Evolutionary conservation across 2,797 vertebrate genomes (phyloP), one percentile per base, ranked within the genome.

Genomic region (Cetoscarus ocellatus): DNA sequence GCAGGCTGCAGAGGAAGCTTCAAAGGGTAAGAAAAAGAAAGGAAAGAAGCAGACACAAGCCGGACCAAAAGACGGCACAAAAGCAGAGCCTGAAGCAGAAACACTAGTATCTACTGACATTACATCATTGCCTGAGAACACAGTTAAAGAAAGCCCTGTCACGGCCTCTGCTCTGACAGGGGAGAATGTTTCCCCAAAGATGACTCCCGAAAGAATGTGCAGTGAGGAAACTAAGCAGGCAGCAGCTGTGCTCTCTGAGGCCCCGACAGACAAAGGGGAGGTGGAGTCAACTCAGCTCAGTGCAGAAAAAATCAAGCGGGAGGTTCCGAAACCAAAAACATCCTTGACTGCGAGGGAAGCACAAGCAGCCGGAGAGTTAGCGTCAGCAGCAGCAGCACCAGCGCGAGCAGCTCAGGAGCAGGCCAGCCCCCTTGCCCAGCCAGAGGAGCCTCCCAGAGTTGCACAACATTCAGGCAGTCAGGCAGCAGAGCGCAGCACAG

Each of bases 271-370:
- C 92, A 95, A 93, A 94, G 88, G 81, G 80, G 91, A 88, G 93
- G 92, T 87, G 93, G 90, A 95, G 92, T 80, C 86, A 85, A 61
- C 62, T 0, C 84, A 51, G 80, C 78, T 83, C 86, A 73, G 36
- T 77, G 78, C 79, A 67, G 84, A 91, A 93, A 95, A 94, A 93
- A 85, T 90, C 84, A 90, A 93, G 92, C 92, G 75, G 94, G 94
- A 93, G 92, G 92, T 92, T 94, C 92, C 80, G 75, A 93, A 94
- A 94, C 74, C 83, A 90, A 91, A 94, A 93, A 94, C 92, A 92
- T 94, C 91, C 90, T 93, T 87, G 86, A 86, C 86, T 72, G 89
- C 34, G 77, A 90, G 81, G 86, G 88, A 91, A 92, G 88, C 91
- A 79, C 87, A 85, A 84, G 64, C 79, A 88, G 85, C 90, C 80